These are phyloP conservation scores for Bursaphelenchus mucronatus DNA, from an alignment of 1,140 invertebrate species.

Conservation along the genomic window DNA sequence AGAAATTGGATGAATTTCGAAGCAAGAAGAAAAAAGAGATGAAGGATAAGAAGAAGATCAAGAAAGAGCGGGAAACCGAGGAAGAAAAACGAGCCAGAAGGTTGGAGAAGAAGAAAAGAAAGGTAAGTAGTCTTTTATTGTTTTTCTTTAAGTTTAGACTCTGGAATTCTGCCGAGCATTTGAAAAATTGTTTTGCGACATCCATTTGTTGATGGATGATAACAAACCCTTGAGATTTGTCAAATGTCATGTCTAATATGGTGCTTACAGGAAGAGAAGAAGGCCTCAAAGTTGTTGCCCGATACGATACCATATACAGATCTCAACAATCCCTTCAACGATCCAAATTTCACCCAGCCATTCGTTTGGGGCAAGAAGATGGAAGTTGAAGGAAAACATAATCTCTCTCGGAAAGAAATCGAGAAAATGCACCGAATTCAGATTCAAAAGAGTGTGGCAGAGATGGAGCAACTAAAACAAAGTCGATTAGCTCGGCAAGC, in stretches of 20 bases:
- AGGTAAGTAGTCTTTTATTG: constrained; percentile 83
- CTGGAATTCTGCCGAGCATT: constrained; percentile 46
- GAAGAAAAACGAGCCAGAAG: constrained; percentile 85
- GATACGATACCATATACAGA: constrained; percentile 75
- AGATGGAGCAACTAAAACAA: constrained; percentile 71
- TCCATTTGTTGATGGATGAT: constrained; percentile 11
- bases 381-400: constrained; percentile 82
- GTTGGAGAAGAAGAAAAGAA: constrained; percentile 81
- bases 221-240: background rate
- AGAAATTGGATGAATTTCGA: constrained; percentile 69
- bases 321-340: constrained; percentile 95
- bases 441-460: constrained; percentile 55
- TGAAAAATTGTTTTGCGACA: background rate
- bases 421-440: constrained; percentile 69
- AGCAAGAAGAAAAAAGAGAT: constrained; percentile 68
- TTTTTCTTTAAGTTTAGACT: constrained; percentile 88
- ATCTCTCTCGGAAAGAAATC: constrained; percentile 75
- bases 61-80: constrained; percentile 85
- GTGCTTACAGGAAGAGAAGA: constrained; percentile 35
- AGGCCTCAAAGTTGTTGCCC: constrained; percentile 28
- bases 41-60: constrained; percentile 73
- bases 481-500: constrained; percentile 81
- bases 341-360: constrained; percentile 81
- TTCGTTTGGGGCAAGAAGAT: constrained; percentile 97
- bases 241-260: constrained; percentile 4